A percentile compares a stretch with the other conserved stretches of the same genome.
Conservation (phyloP, 2,888 invertebrate genomes). For the Eupithecia insigniata region DNA sequence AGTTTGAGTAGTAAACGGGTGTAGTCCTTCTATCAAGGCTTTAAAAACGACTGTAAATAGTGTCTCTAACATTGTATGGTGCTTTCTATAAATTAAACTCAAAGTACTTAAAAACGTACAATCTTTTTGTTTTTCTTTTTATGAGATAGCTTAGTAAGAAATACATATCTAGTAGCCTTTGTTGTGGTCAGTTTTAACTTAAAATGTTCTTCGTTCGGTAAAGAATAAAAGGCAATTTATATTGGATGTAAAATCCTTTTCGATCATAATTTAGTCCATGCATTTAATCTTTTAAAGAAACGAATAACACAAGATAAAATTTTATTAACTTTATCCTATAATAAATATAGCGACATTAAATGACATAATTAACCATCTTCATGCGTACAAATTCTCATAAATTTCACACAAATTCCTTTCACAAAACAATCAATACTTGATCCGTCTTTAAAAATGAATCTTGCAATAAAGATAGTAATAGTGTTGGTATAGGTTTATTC, state of each 20-base stretch:
- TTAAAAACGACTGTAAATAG: constrained; percentile 47
- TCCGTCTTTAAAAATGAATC: constrained; percentile 42
- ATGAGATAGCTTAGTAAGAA: constrained; percentile 26
- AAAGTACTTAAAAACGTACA: constrained; percentile 39
- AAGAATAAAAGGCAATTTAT: neutral
- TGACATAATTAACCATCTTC: neutral
- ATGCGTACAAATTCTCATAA: neutral
- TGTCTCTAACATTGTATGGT: constrained; percentile 58
- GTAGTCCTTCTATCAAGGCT: constrained; percentile 32
- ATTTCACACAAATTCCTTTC: neutral
- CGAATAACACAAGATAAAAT: neutral
- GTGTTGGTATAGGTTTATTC: neutral
- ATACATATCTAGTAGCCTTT: constrained; percentile 32
- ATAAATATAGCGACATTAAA: neutral
- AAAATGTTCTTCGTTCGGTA: neutral
- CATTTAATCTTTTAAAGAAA: constrained; percentile 2
- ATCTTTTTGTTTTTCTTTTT: constrained; percentile 42
- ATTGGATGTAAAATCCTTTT: neutral
- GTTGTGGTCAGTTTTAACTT: constrained; percentile 14
- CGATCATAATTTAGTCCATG: neutral
- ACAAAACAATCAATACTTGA: neutral
- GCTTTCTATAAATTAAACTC: constrained; percentile 59
- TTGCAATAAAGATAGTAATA: constrained; percentile 43
- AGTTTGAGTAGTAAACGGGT: constrained; percentile 30
- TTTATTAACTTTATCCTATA: neutral